Base-by-base conservation (phyloP, 2,888 invertebrate species). In the Drosophila tripunctata region DNA sequence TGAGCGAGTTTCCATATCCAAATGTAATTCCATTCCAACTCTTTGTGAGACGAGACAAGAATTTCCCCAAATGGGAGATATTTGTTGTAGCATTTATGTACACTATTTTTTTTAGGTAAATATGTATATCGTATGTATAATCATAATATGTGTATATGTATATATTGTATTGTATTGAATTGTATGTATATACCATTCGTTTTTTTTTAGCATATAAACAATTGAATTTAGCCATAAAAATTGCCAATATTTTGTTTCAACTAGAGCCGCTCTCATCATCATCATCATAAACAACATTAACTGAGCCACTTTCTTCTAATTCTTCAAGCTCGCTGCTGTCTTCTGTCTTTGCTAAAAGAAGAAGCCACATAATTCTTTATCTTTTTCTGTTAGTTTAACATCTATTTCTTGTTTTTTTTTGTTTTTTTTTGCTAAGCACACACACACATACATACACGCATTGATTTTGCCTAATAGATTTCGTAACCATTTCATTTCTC, bases 151-250 rank as follows among this genome's bases (percentile, higher is more conserved):
- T 64, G 22, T 57, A 47, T 57, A 73, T 84, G 62, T 81, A 68
- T 80, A 52, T 67, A 64, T 62, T 80, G 66, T 80, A 52, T 74
- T 67, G 43, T 74, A 61, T 65, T 75, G 65, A 72, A 63, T 60
- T 65, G 58, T 67, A 88, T 88, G 87, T 87, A 88, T 87, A 88
- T 88, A 82, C 84, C 77, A 80, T 78, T 78, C n/a, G n/a, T n/a
- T n/a, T n/a, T n/a, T n/a, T n/a, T n/a, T n/a, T n/a, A n/a, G 81
- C 83, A 81, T 87, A 87, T 88, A 82, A 88, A 84, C 88, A 88
- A 70, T 78, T 85, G 64, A 85, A 88, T 85, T 84, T 87, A 81
- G 88, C 75, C 88, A 82, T 76, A 75, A 88, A 81, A 81, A 72
- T 72, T 69, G 66, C 61, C 63, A 67, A 86, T 77, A 54, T 15